Percentiles rank a stretch among this genome's conserved stretches.
These are phyloP conservation scores for Sardinella longiceps DNA, from an alignment of 2,797 vertebrate species.

Conservation along the genomic window DNA sequence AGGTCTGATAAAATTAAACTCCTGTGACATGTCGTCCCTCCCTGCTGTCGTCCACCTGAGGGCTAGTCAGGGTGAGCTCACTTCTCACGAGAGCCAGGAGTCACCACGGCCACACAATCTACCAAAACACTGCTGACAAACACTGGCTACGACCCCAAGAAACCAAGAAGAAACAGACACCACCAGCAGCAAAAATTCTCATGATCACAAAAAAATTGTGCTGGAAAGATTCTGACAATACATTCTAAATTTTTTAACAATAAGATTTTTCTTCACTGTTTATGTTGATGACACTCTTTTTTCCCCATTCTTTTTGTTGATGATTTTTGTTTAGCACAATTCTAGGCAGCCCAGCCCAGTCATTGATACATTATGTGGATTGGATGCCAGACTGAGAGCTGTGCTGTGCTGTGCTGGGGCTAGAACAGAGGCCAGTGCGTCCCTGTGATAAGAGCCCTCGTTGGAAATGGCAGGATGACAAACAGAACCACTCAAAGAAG, in stretches of 20 bases:
- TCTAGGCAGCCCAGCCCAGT: neutral
- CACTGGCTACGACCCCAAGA: neutral
- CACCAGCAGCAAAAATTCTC: too few species aligned
- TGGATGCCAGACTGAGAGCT: neutral
- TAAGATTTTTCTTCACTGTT: neutral
- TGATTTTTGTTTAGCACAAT: neutral
- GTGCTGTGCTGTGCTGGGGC: neutral
- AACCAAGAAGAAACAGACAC: neutral
- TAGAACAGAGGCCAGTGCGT: neutral
- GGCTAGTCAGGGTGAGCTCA: neutral
- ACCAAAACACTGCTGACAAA: neutral
- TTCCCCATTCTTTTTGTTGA: too few species aligned
- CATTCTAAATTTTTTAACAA: neutral
- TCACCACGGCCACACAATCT: neutral
- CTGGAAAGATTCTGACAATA: too few species aligned
- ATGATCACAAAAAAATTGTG: neutral
- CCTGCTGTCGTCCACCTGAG: neutral
- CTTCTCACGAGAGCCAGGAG: neutral
- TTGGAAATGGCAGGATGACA: slow-evolving; percentile 44
- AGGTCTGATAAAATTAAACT: neutral
- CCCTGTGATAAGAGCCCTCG: slow-evolving; percentile 54
- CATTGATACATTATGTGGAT: neutral
- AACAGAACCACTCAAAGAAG: slow-evolving; percentile 48
- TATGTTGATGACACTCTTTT: too few species aligned
- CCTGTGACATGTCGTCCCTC: neutral